Evolutionary conservation across 2,113 vertebrate species (phyloP).

Genomic region (Polypterus senegalus): DNA sequence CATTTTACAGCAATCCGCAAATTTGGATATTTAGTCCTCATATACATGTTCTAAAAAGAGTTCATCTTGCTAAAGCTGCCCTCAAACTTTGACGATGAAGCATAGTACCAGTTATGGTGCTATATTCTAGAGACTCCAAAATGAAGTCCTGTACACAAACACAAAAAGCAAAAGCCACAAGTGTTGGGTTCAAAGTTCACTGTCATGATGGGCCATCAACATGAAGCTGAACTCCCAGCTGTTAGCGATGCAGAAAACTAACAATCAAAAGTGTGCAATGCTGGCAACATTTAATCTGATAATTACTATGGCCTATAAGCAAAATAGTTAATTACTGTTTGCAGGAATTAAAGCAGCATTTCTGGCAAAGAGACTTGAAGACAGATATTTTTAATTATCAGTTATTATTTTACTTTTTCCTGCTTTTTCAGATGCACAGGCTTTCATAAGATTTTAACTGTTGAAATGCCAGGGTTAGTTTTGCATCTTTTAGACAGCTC

Average conservation of each 20-base stretch:
- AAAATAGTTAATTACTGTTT: constrained; percentile 5
- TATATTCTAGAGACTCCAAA: no score
- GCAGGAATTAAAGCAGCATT: constrained; percentile 1
- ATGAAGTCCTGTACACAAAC: no score
- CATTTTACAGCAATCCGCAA: no score
- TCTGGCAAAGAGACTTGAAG: background rate
- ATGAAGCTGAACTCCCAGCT: no score
- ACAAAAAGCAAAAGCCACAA: no score
- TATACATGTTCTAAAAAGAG: no score
- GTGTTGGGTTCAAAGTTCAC: no score
- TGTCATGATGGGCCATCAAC: no score
- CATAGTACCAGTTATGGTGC: no score
- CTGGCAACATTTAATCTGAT: background rate
- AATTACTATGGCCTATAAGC: background rate
- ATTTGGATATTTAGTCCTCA: no score
- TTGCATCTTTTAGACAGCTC: background rate
- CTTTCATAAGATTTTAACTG: background rate
- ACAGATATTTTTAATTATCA: constrained; percentile 3
- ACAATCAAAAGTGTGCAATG: background rate
- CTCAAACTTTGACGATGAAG: no score
- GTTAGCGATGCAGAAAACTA: background rate
- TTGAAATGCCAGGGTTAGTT: background rate
- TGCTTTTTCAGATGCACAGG: background rate
- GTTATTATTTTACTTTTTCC: constrained; percentile 1
- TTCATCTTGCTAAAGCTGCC: no score